These are phyloP conservation scores for Arenaria interpres DNA, from an alignment of 2,113 vertebrate genomes.

Conservation along the genomic window DNA sequence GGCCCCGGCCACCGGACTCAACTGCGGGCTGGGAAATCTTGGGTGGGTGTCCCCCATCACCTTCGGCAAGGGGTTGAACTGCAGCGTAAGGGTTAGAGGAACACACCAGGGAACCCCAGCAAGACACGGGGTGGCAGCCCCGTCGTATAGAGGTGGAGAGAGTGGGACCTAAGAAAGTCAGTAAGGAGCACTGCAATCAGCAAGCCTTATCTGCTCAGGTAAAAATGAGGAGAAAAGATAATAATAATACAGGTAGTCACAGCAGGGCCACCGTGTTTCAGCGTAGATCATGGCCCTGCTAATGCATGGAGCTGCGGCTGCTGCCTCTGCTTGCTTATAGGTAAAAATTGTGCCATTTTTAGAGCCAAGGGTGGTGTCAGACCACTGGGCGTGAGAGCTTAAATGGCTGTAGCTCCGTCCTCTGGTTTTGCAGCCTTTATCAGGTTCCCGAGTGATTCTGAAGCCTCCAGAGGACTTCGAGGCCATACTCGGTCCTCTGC, in stretches of 20 bases:
- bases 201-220: not conserved
- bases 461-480: not conserved
- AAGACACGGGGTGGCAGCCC: not conserved
- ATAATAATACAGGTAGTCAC: not conserved
- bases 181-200: not conserved
- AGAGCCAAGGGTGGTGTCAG: not conserved
- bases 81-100: not conserved
- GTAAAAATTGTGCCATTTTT: not conserved
- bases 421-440: not conserved
- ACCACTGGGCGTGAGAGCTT: not conserved
- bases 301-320: not conserved
- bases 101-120: rapidly evolving
- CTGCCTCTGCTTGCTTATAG: not conserved
- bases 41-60: not conserved
- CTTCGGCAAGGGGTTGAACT: not conserved
- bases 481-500: rapidly evolving
- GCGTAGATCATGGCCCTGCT: not conserved
- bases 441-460: not conserved
- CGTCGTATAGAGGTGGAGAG: not conserved
- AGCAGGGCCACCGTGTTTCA: not conserved
- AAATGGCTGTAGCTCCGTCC: not conserved
- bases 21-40: not conserved
- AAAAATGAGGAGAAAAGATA: not conserved
- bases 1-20: rapidly evolving
- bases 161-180: not conserved